A percentile compares a stretch with the other conserved stretches of the same genome.
These are phyloP conservation scores for Natrix natrix DNA, from an alignment of 2,797 vertebrate species.

Conservation along the genomic window DNA sequence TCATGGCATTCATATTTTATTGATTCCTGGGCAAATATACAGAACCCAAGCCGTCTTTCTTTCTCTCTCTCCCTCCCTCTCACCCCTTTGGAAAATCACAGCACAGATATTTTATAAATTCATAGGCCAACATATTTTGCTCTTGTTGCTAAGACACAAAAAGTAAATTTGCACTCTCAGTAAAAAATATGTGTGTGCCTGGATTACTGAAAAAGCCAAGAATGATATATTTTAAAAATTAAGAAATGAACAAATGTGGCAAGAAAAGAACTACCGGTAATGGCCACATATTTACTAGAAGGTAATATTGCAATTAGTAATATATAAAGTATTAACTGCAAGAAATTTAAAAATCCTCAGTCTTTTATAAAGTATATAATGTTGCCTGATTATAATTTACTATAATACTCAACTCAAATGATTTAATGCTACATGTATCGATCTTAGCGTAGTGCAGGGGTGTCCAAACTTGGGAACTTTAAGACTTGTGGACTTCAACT, in stretches of 20 bases:
- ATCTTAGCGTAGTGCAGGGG: not conserved
- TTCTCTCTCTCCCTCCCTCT: no score
- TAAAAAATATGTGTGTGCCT: constrained; percentile 9
- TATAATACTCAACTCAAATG: not conserved
- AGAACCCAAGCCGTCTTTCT: not conserved
- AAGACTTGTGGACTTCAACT: no score
- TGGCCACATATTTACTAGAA: constrained; percentile 19
- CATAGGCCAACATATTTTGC: constrained; percentile 56
- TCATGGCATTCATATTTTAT: constrained; percentile 30
- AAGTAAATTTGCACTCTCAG: constrained; percentile 49
- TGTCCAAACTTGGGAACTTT: no score
- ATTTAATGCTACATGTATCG: not conserved
- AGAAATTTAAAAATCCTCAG: not conserved
- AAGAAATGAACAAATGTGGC: constrained; percentile 1
- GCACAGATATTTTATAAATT: constrained; percentile 43
- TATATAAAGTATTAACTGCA: constrained; percentile 26
- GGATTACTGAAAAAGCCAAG: constrained; percentile 15
- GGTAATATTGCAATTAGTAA: constrained; percentile 32
- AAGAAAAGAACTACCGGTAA: constrained; percentile 30
- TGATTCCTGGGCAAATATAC: constrained; percentile 22
- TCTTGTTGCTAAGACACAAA: constrained; percentile 60
- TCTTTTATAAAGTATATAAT: not conserved
- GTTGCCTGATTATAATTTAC: not conserved
- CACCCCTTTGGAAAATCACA: constrained; percentile 12
- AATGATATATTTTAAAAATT: constrained; percentile 48